Evolutionary conservation across 2,113 vertebrate genomes (phyloP).

Genomic region (Sphaerodactylus townsendi): DNA sequence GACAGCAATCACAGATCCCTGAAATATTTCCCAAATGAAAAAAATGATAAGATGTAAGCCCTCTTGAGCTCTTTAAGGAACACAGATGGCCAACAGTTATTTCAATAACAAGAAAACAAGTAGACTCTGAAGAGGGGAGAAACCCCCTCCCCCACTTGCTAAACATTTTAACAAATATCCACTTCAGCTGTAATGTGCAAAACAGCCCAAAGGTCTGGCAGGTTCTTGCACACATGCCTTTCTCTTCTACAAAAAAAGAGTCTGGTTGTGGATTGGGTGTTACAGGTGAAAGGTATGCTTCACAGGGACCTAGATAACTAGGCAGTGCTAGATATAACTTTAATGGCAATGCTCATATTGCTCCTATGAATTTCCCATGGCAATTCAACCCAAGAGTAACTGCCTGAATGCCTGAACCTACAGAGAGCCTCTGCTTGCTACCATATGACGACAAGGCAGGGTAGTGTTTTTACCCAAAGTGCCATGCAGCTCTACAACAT

Average conservation of each 20-base stretch:
- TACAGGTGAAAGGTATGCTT: background rate
- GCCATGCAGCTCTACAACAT: background rate
- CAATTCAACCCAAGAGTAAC: background rate
- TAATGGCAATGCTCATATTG: background rate
- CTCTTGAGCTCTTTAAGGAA: too few relatives aligned
- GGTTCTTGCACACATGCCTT: background rate
- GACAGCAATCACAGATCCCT: too few relatives aligned
- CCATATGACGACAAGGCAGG: too few relatives aligned
- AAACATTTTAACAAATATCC: background rate
- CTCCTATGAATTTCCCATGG: background rate
- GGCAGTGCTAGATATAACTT: background rate
- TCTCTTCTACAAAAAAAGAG: background rate
- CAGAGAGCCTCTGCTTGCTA: background rate
- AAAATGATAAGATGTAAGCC: too few relatives aligned
- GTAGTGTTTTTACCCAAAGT: background rate
- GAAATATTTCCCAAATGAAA: too few relatives aligned
- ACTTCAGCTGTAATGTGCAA: background rate
- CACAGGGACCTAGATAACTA: background rate
- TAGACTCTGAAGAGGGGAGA: too few relatives aligned
- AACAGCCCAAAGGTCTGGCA: background rate
- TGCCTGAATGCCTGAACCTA: background rate
- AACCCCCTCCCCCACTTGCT: too few relatives aligned
- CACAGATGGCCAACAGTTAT: too few relatives aligned
- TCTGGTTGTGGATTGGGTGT: too few relatives aligned
- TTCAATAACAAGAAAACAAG: too few relatives aligned